Evolutionary conservation across 1,140 invertebrate genomes (phyloP).

Genomic region (Sycophila sp.): DNA sequence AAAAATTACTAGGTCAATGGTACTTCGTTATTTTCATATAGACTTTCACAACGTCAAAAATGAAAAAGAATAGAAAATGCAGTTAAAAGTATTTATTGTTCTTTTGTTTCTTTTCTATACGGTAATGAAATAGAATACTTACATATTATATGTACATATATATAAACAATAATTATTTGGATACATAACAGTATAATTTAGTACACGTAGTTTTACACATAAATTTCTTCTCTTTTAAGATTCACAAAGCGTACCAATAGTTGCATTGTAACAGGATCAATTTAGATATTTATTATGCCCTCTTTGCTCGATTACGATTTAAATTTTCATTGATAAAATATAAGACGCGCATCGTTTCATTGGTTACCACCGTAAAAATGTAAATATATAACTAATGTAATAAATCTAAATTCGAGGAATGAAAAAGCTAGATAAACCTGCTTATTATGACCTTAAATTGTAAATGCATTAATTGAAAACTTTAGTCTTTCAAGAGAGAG

Average conservation of each 20-base stretch:
- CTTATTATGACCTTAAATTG: constrained; percentile 10
- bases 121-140: constrained; percentile 25
- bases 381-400: neutral
- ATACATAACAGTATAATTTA: constrained; percentile 24
- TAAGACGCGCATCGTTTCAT: too few species aligned
- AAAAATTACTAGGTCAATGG: too few species aligned
- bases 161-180: constrained; percentile 31
- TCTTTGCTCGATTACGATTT: too few species aligned
- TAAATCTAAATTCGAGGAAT: neutral
- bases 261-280: too few species aligned
- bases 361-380: neutral
- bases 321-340: too few species aligned
- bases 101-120: too few species aligned
- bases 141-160: constrained; percentile 25
- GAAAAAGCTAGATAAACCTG: neutral
- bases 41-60: too few species aligned
- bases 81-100: too few species aligned
- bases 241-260: neutral
- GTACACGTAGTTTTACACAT: too few species aligned
- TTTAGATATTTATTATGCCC: too few species aligned
- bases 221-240: constrained; percentile 1
- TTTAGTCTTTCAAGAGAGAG: constrained; percentile 21
- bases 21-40: too few species aligned
- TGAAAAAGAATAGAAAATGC: too few species aligned
- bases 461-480: constrained; percentile 22